Evolutionary conservation across 2,113 vertebrate species (phyloP).

Genomic region (Paramisgurnus dabryanus): DNA sequence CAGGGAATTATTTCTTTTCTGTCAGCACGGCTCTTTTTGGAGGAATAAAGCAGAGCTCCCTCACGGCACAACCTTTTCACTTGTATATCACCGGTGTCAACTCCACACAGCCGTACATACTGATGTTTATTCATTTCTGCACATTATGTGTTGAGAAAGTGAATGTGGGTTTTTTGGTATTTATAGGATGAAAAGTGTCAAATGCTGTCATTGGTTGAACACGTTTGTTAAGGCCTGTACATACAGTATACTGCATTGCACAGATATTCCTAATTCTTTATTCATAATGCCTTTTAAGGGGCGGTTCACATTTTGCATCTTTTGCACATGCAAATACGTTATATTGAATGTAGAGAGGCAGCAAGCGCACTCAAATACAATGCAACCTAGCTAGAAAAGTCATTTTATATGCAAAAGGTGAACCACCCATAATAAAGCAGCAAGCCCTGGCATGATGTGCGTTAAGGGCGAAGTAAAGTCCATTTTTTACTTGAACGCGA

Average conservation of each 20-base stretch:
- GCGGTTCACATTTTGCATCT: too few relatives aligned
- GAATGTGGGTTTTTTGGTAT: neutral
- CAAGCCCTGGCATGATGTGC: too few relatives aligned
- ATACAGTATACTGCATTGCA: neutral
- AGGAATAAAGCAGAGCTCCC: slow-evolving; percentile 11
- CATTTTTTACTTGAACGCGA: too few relatives aligned
- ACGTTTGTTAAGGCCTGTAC: neutral
- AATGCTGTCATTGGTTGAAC: neutral
- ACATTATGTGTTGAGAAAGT: neutral
- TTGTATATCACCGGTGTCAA: slow-evolving; percentile 10
- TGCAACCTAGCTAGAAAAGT: too few relatives aligned
- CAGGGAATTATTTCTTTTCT: slow-evolving; percentile 29
- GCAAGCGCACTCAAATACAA: too few relatives aligned
- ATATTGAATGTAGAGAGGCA: too few relatives aligned
- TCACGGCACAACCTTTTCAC: slow-evolving; percentile 14
- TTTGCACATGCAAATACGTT: too few relatives aligned
- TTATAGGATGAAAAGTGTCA: neutral
- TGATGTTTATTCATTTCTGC: slow-evolving; percentile 3
- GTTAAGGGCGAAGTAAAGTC: too few relatives aligned
- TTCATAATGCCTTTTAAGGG: too few relatives aligned
- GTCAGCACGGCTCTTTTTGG: slow-evolving; percentile 7
- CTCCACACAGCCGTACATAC: neutral
- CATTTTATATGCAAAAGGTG: too few relatives aligned
- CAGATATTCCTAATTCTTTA: too few relatives aligned
- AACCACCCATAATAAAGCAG: too few relatives aligned